A percentile compares a stretch with the other conserved stretches of the same genome.
phyloP scores from a whole-genome alignment of 2,888 invertebrate species.

The Caenorhabditis sp. region DNA sequence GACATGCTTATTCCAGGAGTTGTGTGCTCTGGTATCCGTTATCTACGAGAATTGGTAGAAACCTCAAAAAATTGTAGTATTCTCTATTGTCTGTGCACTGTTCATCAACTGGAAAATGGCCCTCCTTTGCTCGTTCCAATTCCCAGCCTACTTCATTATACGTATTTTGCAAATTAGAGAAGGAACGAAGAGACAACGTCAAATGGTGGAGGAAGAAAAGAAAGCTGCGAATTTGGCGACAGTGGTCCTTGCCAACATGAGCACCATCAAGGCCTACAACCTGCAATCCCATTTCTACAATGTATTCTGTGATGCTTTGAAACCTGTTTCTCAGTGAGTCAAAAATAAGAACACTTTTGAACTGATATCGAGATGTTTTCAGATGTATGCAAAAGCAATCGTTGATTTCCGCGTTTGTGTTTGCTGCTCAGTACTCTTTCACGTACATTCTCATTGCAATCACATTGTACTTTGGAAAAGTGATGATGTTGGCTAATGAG shows the following conservation, averaged over 20 bases:
- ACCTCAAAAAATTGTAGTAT: slow-evolving; percentile 32
- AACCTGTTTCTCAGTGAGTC: slow-evolving; percentile 71
- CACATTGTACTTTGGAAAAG: slow-evolving; percentile 70
- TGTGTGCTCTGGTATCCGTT: slow-evolving; percentile 69
- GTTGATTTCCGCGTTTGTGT: slow-evolving; percentile 74
- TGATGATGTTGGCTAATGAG: slow-evolving; percentile 76
- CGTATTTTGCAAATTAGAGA: slow-evolving; percentile 70
- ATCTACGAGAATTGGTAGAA: background rate
- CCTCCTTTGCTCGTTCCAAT: slow-evolving; percentile 76
- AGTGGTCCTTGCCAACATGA: slow-evolving; percentile 76
- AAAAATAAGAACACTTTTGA: too few relatives aligned
- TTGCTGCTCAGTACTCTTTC: slow-evolving; percentile 76
- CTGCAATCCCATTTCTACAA: slow-evolving; percentile 74
- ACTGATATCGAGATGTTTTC: too few relatives aligned
- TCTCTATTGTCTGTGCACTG: slow-evolving; percentile 71
- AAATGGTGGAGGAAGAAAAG: slow-evolving; percentile 78
- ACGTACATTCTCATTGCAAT: slow-evolving; percentile 77
- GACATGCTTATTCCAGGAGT: slow-evolving; percentile 76
- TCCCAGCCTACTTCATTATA: slow-evolving; percentile 76
- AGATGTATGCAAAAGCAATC: slow-evolving; percentile 77
- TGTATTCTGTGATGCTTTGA: slow-evolving; percentile 72
- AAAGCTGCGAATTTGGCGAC: slow-evolving; percentile 75
- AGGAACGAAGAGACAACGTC: slow-evolving; percentile 72
- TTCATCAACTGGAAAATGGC: slow-evolving; percentile 77
- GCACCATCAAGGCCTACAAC: slow-evolving; percentile 77